phyloP scores from a whole-genome alignment of 2,797 vertebrate genomes.

The Sebastes matsubarae region DNA sequence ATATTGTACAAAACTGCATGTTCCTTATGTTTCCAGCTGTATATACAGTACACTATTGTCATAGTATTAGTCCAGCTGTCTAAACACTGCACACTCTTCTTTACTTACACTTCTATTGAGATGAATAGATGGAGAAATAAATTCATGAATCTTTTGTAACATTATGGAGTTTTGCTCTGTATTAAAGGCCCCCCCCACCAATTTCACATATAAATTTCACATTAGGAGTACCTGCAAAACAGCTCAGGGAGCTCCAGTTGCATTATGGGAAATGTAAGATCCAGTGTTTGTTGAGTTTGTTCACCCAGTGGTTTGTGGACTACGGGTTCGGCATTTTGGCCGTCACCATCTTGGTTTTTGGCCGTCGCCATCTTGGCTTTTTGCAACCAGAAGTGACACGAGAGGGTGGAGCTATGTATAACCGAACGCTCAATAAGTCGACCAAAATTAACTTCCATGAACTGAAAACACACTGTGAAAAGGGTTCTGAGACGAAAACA shows the following conservation, averaged over 20 bases:
- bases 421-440: too few relatives aligned
- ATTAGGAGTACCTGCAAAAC: not conserved
- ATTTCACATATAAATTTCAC: not conserved
- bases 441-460: too few relatives aligned
- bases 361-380: too few relatives aligned
- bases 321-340: too few relatives aligned
- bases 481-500: too few relatives aligned
- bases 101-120: not conserved
- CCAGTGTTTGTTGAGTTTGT: not conserved
- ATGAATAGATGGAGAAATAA: not conserved
- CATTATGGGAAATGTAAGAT: not conserved
- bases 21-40: not conserved
- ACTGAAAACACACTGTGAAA: too few relatives aligned
- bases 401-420: too few relatives aligned
- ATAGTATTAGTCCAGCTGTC: not conserved
- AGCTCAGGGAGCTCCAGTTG: not conserved
- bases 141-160: not conserved
- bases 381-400: too few relatives aligned
- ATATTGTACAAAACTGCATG: not conserved
- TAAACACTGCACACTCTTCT: not conserved
- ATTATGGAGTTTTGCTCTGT: not conserved
- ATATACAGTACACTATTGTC: not conserved
- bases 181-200: not conserved
- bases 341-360: too few relatives aligned
- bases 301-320: too few relatives aligned